Conservation (phyloP, 2,797 vertebrate genomes). For the Gymnopithys bicolor region DNA sequence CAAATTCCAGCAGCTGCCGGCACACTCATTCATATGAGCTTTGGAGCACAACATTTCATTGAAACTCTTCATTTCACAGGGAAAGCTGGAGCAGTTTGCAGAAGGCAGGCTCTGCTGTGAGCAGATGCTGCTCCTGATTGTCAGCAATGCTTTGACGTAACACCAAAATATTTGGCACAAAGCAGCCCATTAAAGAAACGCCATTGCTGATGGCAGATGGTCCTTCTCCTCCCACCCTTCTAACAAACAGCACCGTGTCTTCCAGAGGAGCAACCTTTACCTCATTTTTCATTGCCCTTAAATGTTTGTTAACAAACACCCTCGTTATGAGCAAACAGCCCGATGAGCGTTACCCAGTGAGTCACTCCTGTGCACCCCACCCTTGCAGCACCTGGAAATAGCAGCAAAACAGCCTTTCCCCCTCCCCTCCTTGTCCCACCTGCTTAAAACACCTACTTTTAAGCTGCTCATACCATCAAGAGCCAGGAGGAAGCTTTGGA, state of each 20-base stretch:
- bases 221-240: neutral
- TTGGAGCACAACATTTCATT: neutral
- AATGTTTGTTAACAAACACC: neutral
- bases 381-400: neutral
- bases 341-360: neutral
- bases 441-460: neutral
- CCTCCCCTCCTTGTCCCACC: rapidly evolving
- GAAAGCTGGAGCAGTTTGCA: neutral
- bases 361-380: neutral
- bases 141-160: neutral
- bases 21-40: neutral
- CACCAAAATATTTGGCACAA: neutral
- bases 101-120: neutral
- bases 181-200: neutral
- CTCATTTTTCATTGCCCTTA: neutral
- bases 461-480: neutral
- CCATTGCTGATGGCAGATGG: neutral
- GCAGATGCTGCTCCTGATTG: neutral
- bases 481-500: neutral
- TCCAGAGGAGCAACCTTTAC: neutral
- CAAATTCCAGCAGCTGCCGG: neutral
- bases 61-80: neutral
- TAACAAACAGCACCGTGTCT: neutral
- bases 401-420: neutral
- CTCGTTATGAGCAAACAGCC: neutral